Percentiles rank a stretch among this genome's conserved stretches.
phyloP scores from a whole-genome alignment of 2,797 vertebrate species.

The Melanotaenia nigrans region DNA sequence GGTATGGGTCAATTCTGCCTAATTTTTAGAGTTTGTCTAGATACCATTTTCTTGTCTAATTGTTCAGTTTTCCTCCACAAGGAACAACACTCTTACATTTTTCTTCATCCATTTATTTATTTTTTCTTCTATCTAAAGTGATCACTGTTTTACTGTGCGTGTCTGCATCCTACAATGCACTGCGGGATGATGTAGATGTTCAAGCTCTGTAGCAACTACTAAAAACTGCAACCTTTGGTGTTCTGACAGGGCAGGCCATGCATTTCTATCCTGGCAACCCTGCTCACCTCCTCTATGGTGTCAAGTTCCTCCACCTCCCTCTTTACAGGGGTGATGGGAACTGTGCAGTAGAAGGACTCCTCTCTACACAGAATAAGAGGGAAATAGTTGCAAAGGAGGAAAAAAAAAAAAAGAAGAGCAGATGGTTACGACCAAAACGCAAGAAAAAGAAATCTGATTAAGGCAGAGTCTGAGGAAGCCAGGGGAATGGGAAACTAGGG shows the following conservation, averaged over 20 bases:
- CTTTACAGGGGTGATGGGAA: conserved; percentile 94
- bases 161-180: no score
- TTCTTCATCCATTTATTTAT: no score
- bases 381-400: conserved; percentile 67
- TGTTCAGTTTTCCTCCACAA: no score
- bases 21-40: no score
- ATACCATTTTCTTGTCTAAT: no score
- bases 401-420: conserved; percentile 59
- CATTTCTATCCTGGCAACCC: conserved; percentile 72
- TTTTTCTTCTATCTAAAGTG: no score
- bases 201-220: conserved; percentile 21
- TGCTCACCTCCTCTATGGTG: conserved; percentile 90
- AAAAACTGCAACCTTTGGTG: conserved; percentile 40
- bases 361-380: conserved; percentile 82
- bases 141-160: no score
- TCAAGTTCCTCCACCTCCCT: conserved; percentile 90
- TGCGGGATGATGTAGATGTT: no score
- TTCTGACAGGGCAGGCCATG: conserved; percentile 69
- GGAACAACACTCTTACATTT: no score
- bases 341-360: conserved; percentile 92
- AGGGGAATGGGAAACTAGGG: conserved; percentile 68
- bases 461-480: conserved; percentile 47
- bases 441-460: conserved; percentile 61
- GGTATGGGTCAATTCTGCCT: no score
- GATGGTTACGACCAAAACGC: conserved; percentile 70